These are phyloP conservation scores for Ericerus pela DNA, from an alignment of 1,140 invertebrate species.

Conservation along the genomic window DNA sequence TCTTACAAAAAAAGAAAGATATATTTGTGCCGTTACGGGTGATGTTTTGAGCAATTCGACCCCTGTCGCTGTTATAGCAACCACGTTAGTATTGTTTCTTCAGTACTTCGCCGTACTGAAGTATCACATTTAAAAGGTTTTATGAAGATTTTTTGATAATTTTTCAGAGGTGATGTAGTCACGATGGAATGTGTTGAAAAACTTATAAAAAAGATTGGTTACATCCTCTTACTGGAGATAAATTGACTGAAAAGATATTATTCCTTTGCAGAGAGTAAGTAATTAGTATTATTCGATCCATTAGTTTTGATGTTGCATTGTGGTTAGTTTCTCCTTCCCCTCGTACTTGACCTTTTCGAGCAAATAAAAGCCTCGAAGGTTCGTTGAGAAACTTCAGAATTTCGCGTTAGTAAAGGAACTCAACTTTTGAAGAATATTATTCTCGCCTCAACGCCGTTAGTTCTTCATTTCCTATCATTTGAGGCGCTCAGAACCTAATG, in stretches of 20 bases:
- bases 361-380: too few species aligned
- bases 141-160: constrained; percentile 18
- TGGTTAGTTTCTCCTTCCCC: too few species aligned
- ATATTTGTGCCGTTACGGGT: constrained; percentile 94
- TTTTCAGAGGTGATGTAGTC: constrained; percentile 77
- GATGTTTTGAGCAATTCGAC: constrained; percentile 90
- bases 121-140: neutral
- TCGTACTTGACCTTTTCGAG: too few species aligned
- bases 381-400: too few species aligned
- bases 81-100: constrained; percentile 50
- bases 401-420: too few species aligned
- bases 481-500: too few species aligned
- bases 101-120: neutral
- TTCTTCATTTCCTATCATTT: too few species aligned
- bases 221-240: constrained; percentile 79
- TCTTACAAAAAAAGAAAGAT: constrained; percentile 72
- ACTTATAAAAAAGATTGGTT: constrained; percentile 94
- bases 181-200: constrained; percentile 94
- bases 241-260: constrained; percentile 86
- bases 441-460: too few species aligned
- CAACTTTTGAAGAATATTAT: too few species aligned
- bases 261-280: constrained; percentile 73
- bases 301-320: too few species aligned
- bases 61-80: constrained; percentile 77
- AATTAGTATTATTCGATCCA: too few species aligned